Evolutionary conservation across 2,888 invertebrate species (phyloP).

Genomic region (Aelia acuminata): DNA sequence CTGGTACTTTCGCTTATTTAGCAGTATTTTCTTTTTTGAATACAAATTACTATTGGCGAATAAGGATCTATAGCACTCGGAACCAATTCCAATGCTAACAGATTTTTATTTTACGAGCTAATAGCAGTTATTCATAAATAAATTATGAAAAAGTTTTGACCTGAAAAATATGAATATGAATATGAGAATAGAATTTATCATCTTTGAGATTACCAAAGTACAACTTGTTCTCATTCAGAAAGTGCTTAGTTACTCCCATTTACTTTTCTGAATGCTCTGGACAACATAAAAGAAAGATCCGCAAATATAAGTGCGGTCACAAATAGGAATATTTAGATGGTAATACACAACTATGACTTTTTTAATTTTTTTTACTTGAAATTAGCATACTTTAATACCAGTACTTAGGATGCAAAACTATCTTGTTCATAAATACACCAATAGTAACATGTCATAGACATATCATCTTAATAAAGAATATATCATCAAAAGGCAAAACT

Average conservation of each 20-base stretch:
- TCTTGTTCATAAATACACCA: neutral
- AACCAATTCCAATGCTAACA: too few species aligned
- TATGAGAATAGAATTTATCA: too few species aligned
- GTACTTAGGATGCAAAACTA: neutral
- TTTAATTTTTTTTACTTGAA: neutral
- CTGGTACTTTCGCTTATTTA: too few species aligned
- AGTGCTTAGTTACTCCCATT: neutral
- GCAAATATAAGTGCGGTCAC: neutral
- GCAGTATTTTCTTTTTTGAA: too few species aligned
- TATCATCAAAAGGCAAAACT: neutral
- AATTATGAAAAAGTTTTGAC: neutral
- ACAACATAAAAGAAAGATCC: neutral
- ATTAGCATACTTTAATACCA: neutral
- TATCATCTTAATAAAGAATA: neutral
- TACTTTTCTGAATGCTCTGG: constrained; percentile 27
- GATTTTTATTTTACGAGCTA: too few species aligned
- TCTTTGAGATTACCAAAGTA: neutral
- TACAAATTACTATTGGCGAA: too few species aligned
- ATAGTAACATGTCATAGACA: neutral
- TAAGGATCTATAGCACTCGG: too few species aligned
- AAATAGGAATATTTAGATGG: neutral
- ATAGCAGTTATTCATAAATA: too few species aligned
- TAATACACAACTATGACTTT: neutral
- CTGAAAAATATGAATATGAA: too few species aligned
- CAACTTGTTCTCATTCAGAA: neutral